A percentile compares a stretch with the other conserved stretches of the same genome.
phyloP scores from a whole-genome alignment of 2,888 invertebrate genomes.

The Agonopterix alstromeriana region DNA sequence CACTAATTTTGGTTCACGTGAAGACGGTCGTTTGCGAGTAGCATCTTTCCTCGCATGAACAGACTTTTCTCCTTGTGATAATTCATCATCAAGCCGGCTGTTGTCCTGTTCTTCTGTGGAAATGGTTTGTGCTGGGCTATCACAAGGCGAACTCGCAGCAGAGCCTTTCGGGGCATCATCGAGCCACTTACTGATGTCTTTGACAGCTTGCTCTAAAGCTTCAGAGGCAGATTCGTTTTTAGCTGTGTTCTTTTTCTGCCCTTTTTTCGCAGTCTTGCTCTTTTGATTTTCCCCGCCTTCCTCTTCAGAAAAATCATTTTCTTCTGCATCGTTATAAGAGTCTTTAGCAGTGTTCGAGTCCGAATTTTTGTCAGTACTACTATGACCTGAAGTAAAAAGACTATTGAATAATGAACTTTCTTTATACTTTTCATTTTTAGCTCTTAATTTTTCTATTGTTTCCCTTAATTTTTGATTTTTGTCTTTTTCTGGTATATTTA shows the following conservation, averaged over 20 bases:
- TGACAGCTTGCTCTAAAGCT: slow-evolving; percentile 80
- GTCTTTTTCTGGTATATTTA: slow-evolving; percentile 56
- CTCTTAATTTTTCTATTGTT: slow-evolving; percentile 80
- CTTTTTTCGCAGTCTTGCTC: slow-evolving; percentile 48
- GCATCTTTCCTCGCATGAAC: slow-evolving; percentile 49
- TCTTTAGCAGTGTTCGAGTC: slow-evolving; percentile 30
- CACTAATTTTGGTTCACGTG: slow-evolving; percentile 56
- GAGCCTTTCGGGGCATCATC: slow-evolving; percentile 88
- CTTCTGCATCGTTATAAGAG: slow-evolving; percentile 26
- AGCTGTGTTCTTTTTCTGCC: slow-evolving; percentile 59
- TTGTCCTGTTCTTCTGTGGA: slow-evolving; percentile 78
- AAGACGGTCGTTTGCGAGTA: slow-evolving; percentile 65
- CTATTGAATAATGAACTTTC: slow-evolving; percentile 48
- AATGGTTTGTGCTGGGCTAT: slow-evolving; percentile 84
- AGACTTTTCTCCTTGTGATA: slow-evolving; percentile 54
- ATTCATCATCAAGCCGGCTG: slow-evolving; percentile 61
- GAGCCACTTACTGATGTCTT: slow-evolving; percentile 93
- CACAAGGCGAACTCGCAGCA: slow-evolving; percentile 86
- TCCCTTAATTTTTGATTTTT: slow-evolving; percentile 71
- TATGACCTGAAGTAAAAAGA: slow-evolving; percentile 40
- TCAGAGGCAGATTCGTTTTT: slow-evolving; percentile 77
- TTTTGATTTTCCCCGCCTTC: slow-evolving; percentile 30
- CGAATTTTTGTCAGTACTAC: slow-evolving; percentile 30
- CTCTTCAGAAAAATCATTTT: slow-evolving; percentile 26
- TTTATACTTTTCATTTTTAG: slow-evolving; percentile 76